Evolutionary conservation across 2,797 vertebrate species (phyloP), one percentile per base, ranked within the genome.

Genomic region (Hippoglossus hippoglossus): DNA sequence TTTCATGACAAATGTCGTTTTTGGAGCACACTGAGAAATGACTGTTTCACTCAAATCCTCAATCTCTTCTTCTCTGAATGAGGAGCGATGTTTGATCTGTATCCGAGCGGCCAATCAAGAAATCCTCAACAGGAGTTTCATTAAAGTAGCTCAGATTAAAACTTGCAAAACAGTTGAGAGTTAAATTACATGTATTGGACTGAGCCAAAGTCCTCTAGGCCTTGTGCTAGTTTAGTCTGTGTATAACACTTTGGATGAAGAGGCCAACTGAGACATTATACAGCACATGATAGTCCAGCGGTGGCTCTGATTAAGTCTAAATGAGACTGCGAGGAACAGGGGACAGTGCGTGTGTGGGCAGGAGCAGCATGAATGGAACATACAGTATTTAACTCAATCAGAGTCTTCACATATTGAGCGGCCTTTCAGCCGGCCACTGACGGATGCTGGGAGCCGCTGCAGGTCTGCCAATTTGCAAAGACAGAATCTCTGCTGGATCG

Each of bases 1-100:
- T 46, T 83, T 89, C 82, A 79, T 85, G 79, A 83, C 71, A 63
- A 19, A 46, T 19, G 5, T 5, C 3, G 3, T 12, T 41, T 41
- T 15, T 16, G 15, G 50, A 64, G 39, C 59, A 26, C 49, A 53
- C 11, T 64, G 53, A 49, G 53, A 84, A 74, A 75, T 60, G 24
- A 25, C 67, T 54, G 24, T 53, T 54, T 50, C 24, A 69, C 6
- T 58, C 9, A 55, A 67, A 61, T 79, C n/a, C n/a, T 49, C n/a
- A 8, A 8, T 49, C n/a, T 21, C 9, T 21, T n/a, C 15, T 49
- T 49, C 18, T 46, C 18, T 46, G 44, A 39, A 13, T 39, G 36
- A 39, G 10, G 3, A 36, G 34, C 11, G 36, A 36, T 36, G 36
- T 11, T 12, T 12, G 31, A 39, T 13, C 16, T 5, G 16, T 16